Evolutionary conservation across 2,113 vertebrate genomes (phyloP).

Genomic region (Mormyrus lacerda): DNA sequence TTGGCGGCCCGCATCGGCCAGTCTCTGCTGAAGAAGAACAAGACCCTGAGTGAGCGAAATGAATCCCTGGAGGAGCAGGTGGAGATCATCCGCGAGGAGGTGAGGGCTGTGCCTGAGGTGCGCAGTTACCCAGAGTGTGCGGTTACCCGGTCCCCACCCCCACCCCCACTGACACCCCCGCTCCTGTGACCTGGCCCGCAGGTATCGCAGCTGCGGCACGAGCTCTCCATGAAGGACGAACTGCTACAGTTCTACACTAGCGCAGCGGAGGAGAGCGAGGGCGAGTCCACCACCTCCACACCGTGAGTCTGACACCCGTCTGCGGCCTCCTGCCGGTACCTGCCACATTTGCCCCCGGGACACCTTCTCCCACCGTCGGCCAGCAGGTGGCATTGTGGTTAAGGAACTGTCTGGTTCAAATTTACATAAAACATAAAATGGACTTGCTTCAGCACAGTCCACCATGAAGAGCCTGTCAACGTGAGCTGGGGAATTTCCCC

Average conservation of each 20-base stretch:
- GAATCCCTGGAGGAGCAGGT: constrained; percentile 90
- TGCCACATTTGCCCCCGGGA: background rate
- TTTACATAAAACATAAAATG: background rate
- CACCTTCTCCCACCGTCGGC: background rate
- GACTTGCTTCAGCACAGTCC: background rate
- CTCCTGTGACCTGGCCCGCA: constrained; percentile 37
- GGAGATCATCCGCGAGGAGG: constrained; percentile 91
- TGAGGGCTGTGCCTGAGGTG: constrained; percentile 31
- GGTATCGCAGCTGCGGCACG: constrained; percentile 93
- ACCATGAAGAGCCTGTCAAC: background rate
- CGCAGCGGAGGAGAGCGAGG: constrained; percentile 88
- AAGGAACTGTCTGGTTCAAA: background rate
- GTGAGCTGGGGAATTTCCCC: background rate
- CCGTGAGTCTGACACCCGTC: constrained; percentile 66
- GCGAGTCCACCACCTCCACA: constrained; percentile 77
- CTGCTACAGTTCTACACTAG: constrained; percentile 93
- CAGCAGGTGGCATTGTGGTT: background rate
- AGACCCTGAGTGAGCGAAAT: constrained; percentile 86
- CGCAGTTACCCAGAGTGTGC: background rate
- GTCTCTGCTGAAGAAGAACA: constrained; percentile 95
- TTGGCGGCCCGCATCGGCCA: constrained; percentile 95
- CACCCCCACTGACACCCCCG: background rate
- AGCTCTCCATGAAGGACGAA: constrained; percentile 96
- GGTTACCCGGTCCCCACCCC: background rate
- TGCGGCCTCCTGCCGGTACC: background rate